Evolutionary conservation across 2,797 vertebrate genomes (phyloP).

Genomic region (Esox masquinongy): DNA sequence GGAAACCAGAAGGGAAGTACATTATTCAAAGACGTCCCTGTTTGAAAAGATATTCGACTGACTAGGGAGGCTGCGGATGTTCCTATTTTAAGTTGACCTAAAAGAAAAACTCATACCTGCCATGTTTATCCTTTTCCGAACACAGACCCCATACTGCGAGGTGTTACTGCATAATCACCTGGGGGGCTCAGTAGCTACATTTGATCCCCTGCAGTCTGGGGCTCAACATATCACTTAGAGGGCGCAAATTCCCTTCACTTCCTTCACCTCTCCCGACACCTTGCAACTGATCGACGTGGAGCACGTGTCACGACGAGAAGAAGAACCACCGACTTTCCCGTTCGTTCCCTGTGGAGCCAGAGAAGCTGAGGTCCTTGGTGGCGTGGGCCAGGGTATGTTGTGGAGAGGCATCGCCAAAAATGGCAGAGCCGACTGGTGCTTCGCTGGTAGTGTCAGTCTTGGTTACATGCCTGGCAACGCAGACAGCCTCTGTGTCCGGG

Average conservation of each 20-base stretch:
- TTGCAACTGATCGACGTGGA: neutral
- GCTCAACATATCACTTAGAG: neutral
- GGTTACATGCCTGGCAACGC: constrained; percentile 65
- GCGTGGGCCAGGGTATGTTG: neutral
- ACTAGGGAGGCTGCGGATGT: neutral
- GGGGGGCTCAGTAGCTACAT: neutral
- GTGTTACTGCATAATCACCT: neutral
- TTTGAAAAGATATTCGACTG: neutral
- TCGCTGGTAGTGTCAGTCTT: constrained; percentile 64
- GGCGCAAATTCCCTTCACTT: too few species aligned
- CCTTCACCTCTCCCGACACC: neutral
- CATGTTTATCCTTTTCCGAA: constrained; percentile 42
- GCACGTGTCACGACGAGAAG: neutral
- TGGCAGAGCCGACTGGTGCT: constrained; percentile 62
- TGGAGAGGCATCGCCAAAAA: constrained; percentile 51
- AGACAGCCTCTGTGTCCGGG: constrained; percentile 28
- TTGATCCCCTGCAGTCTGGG: neutral
- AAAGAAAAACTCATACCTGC: constrained; percentile 43
- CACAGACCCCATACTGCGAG: neutral
- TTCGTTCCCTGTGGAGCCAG: neutral
- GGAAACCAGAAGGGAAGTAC: neutral
- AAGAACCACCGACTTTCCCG: neutral
- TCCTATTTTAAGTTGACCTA: neutral
- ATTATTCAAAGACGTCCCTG: neutral
- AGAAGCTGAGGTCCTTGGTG: neutral